These are phyloP conservation scores for Dicerorhinus sumatrensis DNA, from an alignment of 2,113 vertebrate species.

Conservation along the genomic window DNA sequence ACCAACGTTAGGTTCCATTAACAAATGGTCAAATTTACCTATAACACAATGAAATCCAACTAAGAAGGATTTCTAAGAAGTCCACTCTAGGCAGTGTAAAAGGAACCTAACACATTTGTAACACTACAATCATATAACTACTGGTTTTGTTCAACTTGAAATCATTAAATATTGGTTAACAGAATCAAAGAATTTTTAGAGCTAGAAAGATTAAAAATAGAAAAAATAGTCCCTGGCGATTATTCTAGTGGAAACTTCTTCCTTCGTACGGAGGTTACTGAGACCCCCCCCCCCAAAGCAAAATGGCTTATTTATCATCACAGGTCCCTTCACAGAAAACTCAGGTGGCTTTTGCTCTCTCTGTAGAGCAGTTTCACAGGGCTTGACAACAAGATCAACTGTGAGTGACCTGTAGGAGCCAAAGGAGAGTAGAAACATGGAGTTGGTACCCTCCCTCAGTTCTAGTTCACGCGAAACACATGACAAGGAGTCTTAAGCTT, in stretches of 20 bases:
- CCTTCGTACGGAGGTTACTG: not conserved
- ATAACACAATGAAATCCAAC: not conserved
- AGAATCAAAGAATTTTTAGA: conserved; percentile 57
- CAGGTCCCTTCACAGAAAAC: not conserved
- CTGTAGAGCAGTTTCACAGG: not conserved
- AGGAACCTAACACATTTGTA: conserved; percentile 26
- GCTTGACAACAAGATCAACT: not conserved
- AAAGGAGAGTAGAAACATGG: not conserved
- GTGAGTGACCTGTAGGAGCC: not conserved
- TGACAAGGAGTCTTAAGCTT: not conserved
- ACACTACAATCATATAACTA: not conserved
- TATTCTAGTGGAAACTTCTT: not conserved
- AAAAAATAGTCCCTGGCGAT: not conserved
- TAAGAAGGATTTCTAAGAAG: not conserved
- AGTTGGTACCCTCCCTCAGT: not conserved
- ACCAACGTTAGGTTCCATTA: not conserved
- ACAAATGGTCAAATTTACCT: conserved; percentile 21
- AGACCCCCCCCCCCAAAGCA: not conserved
- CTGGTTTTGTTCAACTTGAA: conserved; percentile 37
- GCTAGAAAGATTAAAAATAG: not conserved
- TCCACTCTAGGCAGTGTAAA: not conserved
- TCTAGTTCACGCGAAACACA: conserved; percentile 33
- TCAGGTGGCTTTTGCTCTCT: not conserved
- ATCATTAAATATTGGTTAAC: conserved; percentile 47
- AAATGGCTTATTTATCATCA: not conserved